phyloP scores from a whole-genome alignment of 1,140 invertebrate species.

The Andricus grossulariae region DNA sequence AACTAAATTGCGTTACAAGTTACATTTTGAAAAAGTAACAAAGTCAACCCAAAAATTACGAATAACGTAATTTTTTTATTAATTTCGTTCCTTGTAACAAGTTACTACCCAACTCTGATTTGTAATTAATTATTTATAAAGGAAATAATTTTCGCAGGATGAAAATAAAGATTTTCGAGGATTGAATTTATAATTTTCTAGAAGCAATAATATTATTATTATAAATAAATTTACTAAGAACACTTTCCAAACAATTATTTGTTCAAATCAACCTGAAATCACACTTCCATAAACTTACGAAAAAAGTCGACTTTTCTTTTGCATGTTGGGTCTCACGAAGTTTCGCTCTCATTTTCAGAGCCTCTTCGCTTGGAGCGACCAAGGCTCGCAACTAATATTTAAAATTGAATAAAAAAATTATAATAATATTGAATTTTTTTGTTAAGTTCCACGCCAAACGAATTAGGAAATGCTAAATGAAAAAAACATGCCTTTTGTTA shows the following conservation, averaged over 20 bases:
- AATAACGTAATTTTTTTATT: no score
- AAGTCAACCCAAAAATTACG: no score
- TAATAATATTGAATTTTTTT: neutral
- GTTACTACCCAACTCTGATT: no score
- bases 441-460: conserved; percentile 26
- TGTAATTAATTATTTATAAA: no score
- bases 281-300: conserved; percentile 59
- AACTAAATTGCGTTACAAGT: no score
- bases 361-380: conserved; percentile 51
- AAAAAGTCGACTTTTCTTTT: conserved; percentile 57
- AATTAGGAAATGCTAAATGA: no score
- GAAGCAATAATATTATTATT: neutral
- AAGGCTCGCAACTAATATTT: conserved; percentile 59
- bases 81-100: no score
- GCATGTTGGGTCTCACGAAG: conserved; percentile 48
- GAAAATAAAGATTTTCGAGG: no score
- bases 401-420: conserved; percentile 48
- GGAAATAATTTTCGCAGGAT: no score
- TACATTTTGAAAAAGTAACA: no score
- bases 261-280: conserved; percentile 8
- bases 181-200: neutral
- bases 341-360: conserved; percentile 48
- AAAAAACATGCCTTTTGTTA: conserved; percentile 11
- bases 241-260: no score
- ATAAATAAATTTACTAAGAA: no score